Evolutionary conservation across 2,888 invertebrate species (phyloP), one percentile per base, ranked within the genome.

Genomic region (Silvanus unidentatus): DNA sequence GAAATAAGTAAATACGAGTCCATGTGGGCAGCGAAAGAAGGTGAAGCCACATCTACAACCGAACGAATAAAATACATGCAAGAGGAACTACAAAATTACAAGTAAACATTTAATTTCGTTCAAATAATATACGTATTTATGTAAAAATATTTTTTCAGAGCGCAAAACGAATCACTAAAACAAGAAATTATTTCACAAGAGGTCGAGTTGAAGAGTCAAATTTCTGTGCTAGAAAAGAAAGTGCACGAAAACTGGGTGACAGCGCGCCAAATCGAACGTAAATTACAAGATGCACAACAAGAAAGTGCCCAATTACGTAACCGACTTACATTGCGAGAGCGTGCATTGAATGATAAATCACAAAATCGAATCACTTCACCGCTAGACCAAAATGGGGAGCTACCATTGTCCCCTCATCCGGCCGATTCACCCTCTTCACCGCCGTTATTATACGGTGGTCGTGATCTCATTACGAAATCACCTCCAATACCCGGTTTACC

Each of bases 131-230:
- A 8, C 36, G 22, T 40, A 22, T 13, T 34, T 44, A 15, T 12
- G 37, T 34, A n/a, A n/a, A n/a, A 10, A 30, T 40, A n/a, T 45
- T 39, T 48, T 43, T 49, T 28, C 48, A 78, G 78, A 59, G 70
- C 75, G 39, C 77, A 77, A 60, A 77, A 77, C 55, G 78, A 78
- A 64, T 72, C 75, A 43, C 68, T 93, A 49, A 88, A 88, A 45
- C 80, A 87, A 43, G 93, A 93, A 74, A 81, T 93, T 48, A 78
- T 88, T n/a, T 89, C 90, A 45, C 90, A 90, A 68, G 87, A 91
- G 68, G 84, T 80, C 49, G 77, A 78, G 53, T 71, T 78, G 52
- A 80, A 79, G 62, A 74, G 72, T 60, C 89, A 90, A 63, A 82
- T 90, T 54, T 79, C 88, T 43, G 79, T 81, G 45, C 76, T 88